Base-by-base conservation (phyloP, 2,797 vertebrate species). In the Urocyon cinereoargenteus region DNA sequence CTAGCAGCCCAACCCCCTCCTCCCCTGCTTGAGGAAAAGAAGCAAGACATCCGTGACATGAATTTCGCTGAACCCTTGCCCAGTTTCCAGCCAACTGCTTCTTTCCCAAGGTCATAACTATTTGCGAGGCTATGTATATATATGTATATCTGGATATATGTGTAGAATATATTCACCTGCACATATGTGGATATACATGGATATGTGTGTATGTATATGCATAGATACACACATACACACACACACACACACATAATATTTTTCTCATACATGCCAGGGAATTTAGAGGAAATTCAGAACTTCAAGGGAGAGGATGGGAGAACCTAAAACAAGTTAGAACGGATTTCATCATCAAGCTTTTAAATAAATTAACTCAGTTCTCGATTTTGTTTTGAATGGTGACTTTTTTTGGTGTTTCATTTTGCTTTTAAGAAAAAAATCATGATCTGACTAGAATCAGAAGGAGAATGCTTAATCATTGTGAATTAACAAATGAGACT, bases 391-490 rank as follows among this genome's bases (percentile, higher is more conserved):
- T 98, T 98, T 94, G 95, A 98, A 96, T 94, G 88, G 96, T 97
- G 95, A 68, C 36, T 97, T 75, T 97, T 97, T 97, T 97, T 86
- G 85, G 66, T 83, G 55, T 97, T 97, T 97, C 83, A 82, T 97
- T 98, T 98, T 15, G 26, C 13, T 96, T 97, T 97, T 78, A 96
- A 97, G 95, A 86, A 87, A 88, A 95, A 96, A 99, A 99, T 99
- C 98, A 98, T 98, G 98, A 99, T 99, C 98, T 97, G 98, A 99
- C 98, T 99, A 98, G 98, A 98, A 98, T 99, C 99, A 98, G 98
- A 98, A 99, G 98, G 98, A 98, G 98, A 98, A 98, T 99, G 98
- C 98, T 99, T 99, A 98, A 98, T 98, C 98, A 98, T 98, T 98
- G 98, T 98, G 98, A 98, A 98, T 99, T 99, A 99, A 98, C 97